Conservation (phyloP, 2,888 invertebrate genomes). For the Phania funesta region DNA sequence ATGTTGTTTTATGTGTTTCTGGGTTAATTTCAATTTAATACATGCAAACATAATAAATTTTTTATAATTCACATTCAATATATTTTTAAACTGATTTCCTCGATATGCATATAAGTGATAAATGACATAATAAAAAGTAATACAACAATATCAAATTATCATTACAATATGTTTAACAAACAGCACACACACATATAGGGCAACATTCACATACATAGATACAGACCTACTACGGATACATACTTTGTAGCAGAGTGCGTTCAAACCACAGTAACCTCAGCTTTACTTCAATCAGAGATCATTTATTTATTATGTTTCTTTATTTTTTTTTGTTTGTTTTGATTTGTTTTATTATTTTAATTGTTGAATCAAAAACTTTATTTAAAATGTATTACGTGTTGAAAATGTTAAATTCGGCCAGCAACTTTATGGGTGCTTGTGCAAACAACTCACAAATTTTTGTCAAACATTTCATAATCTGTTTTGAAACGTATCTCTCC, state of each 20-base stretch:
- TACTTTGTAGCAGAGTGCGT: slow-evolving; percentile 28
- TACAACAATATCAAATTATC: slow-evolving; percentile 43
- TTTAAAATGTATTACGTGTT: slow-evolving; percentile 58
- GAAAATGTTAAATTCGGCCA: slow-evolving; percentile 49
- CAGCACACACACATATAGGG: not conserved
- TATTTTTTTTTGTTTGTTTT: slow-evolving; percentile 6
- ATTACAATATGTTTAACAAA: slow-evolving; percentile 37
- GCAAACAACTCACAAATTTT: slow-evolving; percentile 1
- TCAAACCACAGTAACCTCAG: slow-evolving; percentile 57
- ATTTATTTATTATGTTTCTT: slow-evolving; percentile 4
- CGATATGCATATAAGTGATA: slow-evolving; percentile 13
- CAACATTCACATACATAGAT: not conserved
- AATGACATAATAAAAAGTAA: slow-evolving; percentile 36
- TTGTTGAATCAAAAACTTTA: slow-evolving; percentile 22
- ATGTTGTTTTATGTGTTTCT: slow-evolving; percentile 33
- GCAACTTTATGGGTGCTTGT: not conserved
- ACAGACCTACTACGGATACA: not conserved
- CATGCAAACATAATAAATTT: not conserved
- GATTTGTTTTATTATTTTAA: slow-evolving; percentile 1
- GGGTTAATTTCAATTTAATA: slow-evolving; percentile 26
- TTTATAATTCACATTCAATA: not conserved
- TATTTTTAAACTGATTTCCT: slow-evolving; percentile 30
- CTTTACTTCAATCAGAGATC: slow-evolving; percentile 48
- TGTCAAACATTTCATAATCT: slow-evolving; percentile 53
- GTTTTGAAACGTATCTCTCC: too few relatives aligned